Conservation (phyloP, 2,888 invertebrate species). For the Caradrina kadenii region DNA sequence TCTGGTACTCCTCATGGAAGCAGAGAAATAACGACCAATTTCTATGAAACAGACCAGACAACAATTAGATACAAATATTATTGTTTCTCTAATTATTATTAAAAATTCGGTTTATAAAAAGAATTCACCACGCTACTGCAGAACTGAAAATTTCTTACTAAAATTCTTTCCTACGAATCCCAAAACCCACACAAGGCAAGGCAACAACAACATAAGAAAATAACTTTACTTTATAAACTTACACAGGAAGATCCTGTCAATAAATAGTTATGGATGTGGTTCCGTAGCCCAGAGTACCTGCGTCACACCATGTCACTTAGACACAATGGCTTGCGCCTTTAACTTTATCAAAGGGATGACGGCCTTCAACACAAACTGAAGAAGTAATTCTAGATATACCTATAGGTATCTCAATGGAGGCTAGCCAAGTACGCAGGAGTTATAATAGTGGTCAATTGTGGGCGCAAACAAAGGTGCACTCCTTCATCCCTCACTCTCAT, state of each 20-base stretch:
- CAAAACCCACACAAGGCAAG: conserved; percentile 9
- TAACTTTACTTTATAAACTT: conserved; percentile 25
- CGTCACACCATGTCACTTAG: conserved; percentile 41
- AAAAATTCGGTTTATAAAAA: background rate
- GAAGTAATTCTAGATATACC: too few species aligned
- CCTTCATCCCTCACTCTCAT: too few species aligned
- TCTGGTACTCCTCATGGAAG: background rate
- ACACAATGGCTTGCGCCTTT: conserved; percentile 32
- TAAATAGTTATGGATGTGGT: conserved; percentile 55
- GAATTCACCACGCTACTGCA: background rate
- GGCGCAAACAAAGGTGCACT: too few species aligned
- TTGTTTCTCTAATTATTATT: background rate
- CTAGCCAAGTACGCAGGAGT: too few species aligned
- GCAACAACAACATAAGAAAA: conserved; percentile 35
- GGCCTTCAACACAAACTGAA: background rate
- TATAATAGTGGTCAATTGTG: too few species aligned
- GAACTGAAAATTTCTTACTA: background rate
- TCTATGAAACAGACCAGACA: too few species aligned
- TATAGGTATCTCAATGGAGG: too few species aligned
- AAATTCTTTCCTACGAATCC: conserved; percentile 20
- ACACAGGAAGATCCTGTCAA: conserved; percentile 56
- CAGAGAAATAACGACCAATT: background rate
- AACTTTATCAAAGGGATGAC: conserved; percentile 7
- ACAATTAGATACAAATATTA: background rate
- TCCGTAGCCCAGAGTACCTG: conserved; percentile 40